Percentiles rank a stretch among this genome's conserved stretches.
phyloP scores from a whole-genome alignment of 64 coral and sea anemone genomes.

The Stylophora pistillata region DNA sequence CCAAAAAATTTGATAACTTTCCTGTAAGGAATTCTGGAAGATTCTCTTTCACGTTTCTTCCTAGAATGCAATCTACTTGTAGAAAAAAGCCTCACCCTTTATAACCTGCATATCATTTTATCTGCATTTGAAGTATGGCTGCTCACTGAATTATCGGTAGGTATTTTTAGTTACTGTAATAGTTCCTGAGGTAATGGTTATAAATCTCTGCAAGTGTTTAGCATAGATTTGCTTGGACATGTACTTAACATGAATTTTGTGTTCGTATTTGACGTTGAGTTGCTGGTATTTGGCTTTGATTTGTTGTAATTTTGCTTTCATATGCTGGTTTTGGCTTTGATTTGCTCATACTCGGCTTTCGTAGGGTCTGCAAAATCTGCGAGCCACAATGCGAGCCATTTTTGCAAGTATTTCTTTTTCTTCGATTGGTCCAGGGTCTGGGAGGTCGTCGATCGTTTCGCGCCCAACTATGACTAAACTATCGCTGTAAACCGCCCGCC shows the following conservation, averaged over 20 bases:
- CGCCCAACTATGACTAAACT: too few relatives aligned
- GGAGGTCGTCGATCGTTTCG: too few relatives aligned
- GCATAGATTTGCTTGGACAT: neutral
- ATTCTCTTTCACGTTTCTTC: neutral
- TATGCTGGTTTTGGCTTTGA: neutral
- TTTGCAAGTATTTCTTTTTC: too few relatives aligned
- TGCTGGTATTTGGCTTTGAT: neutral
- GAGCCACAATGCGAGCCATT: too few relatives aligned
- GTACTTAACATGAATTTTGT: neutral
- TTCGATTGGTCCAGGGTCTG: too few relatives aligned
- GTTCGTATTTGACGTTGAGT: neutral
- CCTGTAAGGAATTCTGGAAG: slow-evolving; percentile 1
- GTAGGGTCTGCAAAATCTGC: too few relatives aligned
- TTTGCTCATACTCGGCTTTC: neutral
- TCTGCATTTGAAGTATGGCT: neutral
- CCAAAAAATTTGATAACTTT: neutral
- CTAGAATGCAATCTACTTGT: neutral
- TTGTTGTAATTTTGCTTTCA: neutral
- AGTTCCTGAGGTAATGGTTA: too few relatives aligned
- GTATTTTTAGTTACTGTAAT: neutral
- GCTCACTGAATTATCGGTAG: neutral
- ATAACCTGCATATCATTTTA: neutral
- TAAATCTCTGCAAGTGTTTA: neutral
- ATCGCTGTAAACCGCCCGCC: too few relatives aligned
- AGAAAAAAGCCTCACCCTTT: neutral